Evolutionary conservation across 2,888 invertebrate genomes (phyloP), one percentile per base, ranked within the genome.

Genomic region (Microctonus aethiopoides): DNA sequence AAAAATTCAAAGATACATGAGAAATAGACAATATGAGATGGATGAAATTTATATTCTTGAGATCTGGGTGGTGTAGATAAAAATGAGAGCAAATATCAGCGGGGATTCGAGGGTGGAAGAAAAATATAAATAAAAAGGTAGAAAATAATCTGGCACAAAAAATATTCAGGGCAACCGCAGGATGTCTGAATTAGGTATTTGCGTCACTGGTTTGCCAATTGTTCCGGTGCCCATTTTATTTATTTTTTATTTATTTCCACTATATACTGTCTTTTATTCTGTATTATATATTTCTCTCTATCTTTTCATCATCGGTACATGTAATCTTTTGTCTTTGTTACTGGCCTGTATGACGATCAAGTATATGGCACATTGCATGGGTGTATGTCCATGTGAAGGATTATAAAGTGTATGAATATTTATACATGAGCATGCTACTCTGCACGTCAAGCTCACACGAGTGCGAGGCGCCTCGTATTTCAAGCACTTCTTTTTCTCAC

Each of bases 161-260:
- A 41, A 69, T 41, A 77, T 77, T 57, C 68, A 72, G 77, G 73
- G 51, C 76, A 74, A 57, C 61, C 62, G 71, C 76, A 77, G 78
- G 78, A 79, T 76, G 76, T 77, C 72, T 73, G 74, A 79, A 78
- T 79, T 78, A 76, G 76, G 73, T 73, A 72, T 75, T 72, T 74
- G 75, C 79, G 77, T 79, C 77, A 79, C 65, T 34, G 39, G 66
- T 41, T 69, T 64, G 72, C 71, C 77, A 75, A 79, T 78, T 77
- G 76, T 75, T 77, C 70, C 69, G 68, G 69, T 71, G 57, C 41
- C 64, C 54, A 69, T 70, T 71, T 77, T 74, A 75, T 71, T 65
- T 66, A 34, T 34, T 24, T 54, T 7, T 54, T 29, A 3, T 29
- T 29, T 29, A 7, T 29, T 29, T 67, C 70, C 10, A 59, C 65